Conservation (phyloP, 2,113 vertebrate genomes). For the Lophura nycthemera region DNA sequence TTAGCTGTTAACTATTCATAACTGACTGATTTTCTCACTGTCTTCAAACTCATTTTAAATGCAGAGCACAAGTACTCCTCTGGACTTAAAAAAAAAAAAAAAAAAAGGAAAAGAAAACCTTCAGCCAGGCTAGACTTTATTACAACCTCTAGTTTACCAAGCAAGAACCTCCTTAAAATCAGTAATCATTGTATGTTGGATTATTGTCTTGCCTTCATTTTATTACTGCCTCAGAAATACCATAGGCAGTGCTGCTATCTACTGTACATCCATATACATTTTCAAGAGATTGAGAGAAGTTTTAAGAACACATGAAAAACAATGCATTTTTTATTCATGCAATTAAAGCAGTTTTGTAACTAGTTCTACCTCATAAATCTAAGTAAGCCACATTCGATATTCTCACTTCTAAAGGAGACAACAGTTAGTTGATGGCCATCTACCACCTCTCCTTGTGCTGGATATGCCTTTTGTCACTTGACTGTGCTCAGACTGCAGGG, state of each 20-base stretch:
- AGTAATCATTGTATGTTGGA: background rate
- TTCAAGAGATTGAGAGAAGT: background rate
- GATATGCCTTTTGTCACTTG: constrained; percentile 33
- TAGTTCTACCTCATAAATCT: background rate
- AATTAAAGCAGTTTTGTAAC: constrained; percentile 5
- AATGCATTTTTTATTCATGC: background rate
- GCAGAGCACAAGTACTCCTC: constrained; percentile 17
- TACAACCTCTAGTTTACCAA: background rate
- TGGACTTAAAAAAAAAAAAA: background rate
- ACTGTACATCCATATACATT: background rate
- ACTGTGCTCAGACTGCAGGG: constrained; percentile 48
- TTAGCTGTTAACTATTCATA: constrained; percentile 49
- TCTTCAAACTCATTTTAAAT: constrained; percentile 50
- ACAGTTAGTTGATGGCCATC: background rate
- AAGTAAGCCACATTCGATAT: background rate
- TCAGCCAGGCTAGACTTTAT: background rate
- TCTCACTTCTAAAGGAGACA: background rate
- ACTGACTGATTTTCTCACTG: constrained; percentile 34
- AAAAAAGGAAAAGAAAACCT: background rate
- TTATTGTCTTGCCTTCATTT: background rate
- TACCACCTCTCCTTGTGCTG: background rate
- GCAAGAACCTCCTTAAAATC: constrained; percentile 21
- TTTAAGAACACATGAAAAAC: background rate
- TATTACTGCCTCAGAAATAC: background rate
- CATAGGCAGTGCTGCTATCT: background rate